Evolutionary conservation across 2,113 vertebrate species (phyloP).

Genomic region (Equus quagga): DNA sequence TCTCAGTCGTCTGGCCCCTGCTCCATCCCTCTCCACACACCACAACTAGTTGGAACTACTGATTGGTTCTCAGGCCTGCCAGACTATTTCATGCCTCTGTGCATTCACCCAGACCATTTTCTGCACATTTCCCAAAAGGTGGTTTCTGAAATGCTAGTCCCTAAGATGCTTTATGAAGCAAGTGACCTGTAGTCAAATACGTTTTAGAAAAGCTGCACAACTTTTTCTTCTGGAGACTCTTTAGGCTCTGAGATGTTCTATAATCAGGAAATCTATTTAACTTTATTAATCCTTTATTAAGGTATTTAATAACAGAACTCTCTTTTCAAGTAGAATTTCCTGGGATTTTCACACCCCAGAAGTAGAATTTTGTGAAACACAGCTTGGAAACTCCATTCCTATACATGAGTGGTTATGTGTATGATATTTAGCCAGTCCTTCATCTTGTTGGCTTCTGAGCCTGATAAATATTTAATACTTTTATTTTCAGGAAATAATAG

Average conservation of each 20-base stretch:
- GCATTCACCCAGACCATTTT: background rate
- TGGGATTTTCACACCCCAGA: background rate
- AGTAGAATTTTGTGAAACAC: background rate
- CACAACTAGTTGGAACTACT: background rate
- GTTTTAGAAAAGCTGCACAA: background rate
- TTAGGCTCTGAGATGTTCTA: background rate
- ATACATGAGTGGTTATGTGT: background rate
- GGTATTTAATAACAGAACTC: background rate
- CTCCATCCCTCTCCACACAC: background rate
- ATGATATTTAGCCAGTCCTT: background rate
- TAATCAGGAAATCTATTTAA: background rate
- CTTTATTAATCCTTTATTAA: background rate
- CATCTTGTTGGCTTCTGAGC: slow-evolving; percentile 3
- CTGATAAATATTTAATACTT: slow-evolving; percentile 30
- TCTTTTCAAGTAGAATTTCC: background rate
- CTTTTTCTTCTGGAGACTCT: background rate
- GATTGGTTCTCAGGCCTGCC: background rate
- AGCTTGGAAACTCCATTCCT: background rate
- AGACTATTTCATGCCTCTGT: background rate
- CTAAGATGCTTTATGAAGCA: background rate
- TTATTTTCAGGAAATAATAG: slow-evolving; percentile 43
- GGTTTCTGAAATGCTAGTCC: background rate
- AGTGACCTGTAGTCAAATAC: background rate
- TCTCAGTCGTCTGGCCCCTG: background rate
- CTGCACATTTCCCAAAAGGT: background rate